Evolutionary conservation across 2,888 invertebrate genomes (phyloP), one percentile per base, ranked within the genome.

Genomic region (Ochropacha duplaris): DNA sequence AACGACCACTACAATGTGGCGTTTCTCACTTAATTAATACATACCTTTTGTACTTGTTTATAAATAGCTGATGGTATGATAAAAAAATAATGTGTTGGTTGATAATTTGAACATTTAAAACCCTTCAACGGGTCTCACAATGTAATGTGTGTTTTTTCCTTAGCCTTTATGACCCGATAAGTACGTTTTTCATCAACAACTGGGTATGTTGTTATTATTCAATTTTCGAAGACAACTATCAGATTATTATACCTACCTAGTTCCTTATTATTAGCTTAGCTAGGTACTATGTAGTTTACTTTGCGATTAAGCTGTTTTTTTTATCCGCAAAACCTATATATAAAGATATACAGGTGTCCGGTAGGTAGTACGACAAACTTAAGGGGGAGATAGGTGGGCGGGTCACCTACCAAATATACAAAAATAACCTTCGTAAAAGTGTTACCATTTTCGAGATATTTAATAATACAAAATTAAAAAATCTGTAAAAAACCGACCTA

Each of bases 21-120:
- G 79, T 83, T 86, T 87, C 86, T 84, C 84, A 86, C 87, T 86
- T 85, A 87, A 88, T 88, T 87, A 87, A 81, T 80, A 78, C 81
- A 84, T 86, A 80, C 81, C 79, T 69, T 72, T 54, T 64, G 65
- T 59, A 64, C 74, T 73, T 71, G n/a, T n/a, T n/a, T n/a, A n/a
- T 73, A 77, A 73, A 72, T 72, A 78, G 84, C 88, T 88, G 86
- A 86, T 87, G 89, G 67, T 59, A 36, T 50, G 60, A 78, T 77
- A 87, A 88, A 88, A 88, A 87, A 72, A 64, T 65, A 70, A 78
- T 76, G 67, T 78, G 74, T 77, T 74, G 75, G 64, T 67, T 69
- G 73, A 81, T 84, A 83, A 85, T 83, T 83, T 69, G 78, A 71
- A 70, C 80, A 74, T 81, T 80, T 71, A 71, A 73, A 68, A 62